Evolutionary conservation across 1,140 invertebrate species (phyloP), one percentile per base, ranked within the genome.

Genomic region (Drosophila azteca): DNA sequence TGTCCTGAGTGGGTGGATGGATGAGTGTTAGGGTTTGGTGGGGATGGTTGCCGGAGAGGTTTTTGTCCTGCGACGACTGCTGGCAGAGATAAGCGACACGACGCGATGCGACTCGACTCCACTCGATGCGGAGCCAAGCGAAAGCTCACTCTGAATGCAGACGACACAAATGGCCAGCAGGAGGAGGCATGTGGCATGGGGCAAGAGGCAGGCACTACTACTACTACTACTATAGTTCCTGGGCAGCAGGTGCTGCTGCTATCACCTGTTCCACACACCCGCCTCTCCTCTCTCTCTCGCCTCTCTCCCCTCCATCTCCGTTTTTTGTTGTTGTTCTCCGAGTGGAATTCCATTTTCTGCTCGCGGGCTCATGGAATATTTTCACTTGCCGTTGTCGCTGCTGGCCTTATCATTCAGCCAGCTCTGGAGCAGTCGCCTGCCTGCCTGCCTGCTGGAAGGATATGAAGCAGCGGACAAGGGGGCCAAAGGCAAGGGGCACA

Each of bases 301-400:
- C 44, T 26, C 31, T 41, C 39, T 29, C 31, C 11, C 29, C 24
- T 59, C 5, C 39, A 9, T 41, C n/a, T 51, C 57, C 61, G 35
- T 60, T 75, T 44, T 60, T 75, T 9, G 31, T 35, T 39, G 11
- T 39, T 39, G 35, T 39, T 13, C 35, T 11, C 35, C 35, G 35
- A 67, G 62, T 77, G 63, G 11, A 69, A 67, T 82, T 82, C 55
- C 69, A 82, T 82, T 82, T 82, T 74, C 64, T 83, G 68, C 73
- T 87, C 79, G 82, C 83, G 83, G 35, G 79, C 63, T 62, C 61
- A 73, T 65, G 44, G 60, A 83, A 84, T 65, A 84, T 84, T 84
- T 84, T 84, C 80, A 84, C 80, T 84, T 77, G 80, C 72, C 70
- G 79, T 78, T 83, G 75, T 65, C 72, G 71, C 72, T 83, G 64